Evolutionary conservation across 2,888 invertebrate species (phyloP), one percentile per base, ranked within the genome.

Genomic region (Caenorhabditis imperialis): DNA sequence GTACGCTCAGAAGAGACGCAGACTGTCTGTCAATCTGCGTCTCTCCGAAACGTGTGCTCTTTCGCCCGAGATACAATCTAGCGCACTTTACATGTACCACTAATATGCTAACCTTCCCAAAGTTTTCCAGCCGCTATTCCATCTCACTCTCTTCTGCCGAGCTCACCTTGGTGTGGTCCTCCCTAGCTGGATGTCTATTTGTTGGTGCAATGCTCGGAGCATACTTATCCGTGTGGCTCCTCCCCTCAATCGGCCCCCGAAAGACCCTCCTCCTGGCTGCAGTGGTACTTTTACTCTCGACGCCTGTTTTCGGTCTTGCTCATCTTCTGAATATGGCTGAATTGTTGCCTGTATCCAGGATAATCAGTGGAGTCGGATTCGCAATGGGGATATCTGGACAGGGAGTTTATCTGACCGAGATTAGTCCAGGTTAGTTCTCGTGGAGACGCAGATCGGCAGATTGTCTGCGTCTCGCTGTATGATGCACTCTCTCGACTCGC

Each of bases 381-480:
- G 85, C 85, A 8, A 72, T 84, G 55, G 81, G 77, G 2, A 81
- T 80, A 4, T 82, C 85, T 0, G 78, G 79, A 0, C 83, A 85
- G 30, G 81, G 79, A 2, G 80, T 85, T 12, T 85, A 81, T 45
- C 38, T 85, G 35, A 73, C 84, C 0, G 84, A 85, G 44, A 83
- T 85, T 16, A 79, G 80, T 60, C 85, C 85, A 22, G 75, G 83
- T 82, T 45, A 2, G 45, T 45, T 12, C 10, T 30, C 10, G n/a
- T n/a, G n/a, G n/a, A n/a, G n/a, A n/a, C n/a, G n/a, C n/a, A n/a
- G n/a, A n/a, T n/a, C n/a, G n/a, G n/a, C n/a, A n/a, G n/a, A n/a
- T n/a, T n/a, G n/a, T n/a, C n/a, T n/a, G n/a, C n/a, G n/a, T n/a
- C n/a, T n/a, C n/a, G n/a, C n/a, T n/a, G n/a, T n/a, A n/a, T n/a